phyloP scores from a whole-genome alignment of 1,140 invertebrate genomes.

The Heliconius congener region DNA sequence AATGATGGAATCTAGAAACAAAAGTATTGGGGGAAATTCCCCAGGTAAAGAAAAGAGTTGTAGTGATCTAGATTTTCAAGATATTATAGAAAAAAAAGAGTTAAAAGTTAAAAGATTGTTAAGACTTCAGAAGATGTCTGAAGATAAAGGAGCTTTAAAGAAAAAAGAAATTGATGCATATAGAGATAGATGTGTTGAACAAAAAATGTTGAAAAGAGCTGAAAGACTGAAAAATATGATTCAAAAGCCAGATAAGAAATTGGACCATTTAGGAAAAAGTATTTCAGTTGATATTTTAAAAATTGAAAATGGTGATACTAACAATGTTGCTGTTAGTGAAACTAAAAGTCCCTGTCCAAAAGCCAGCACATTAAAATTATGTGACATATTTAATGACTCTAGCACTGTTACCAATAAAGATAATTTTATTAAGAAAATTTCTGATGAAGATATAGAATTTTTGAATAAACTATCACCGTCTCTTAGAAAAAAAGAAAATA shows the following conservation, averaged over 20 bases:
- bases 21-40: conserved; percentile 83
- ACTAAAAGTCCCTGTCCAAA: background rate
- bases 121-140: conserved; percentile 82
- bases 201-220: conserved; percentile 81
- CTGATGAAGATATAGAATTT: conserved; percentile 68
- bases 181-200: conserved; percentile 79
- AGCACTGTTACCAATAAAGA: conserved; percentile 30
- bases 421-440: conserved; percentile 42
- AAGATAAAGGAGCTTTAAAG: conserved; percentile 82
- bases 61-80: conserved; percentile 44
- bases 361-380: conserved; percentile 41
- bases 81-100: conserved; percentile 59
- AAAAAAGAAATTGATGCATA: conserved; percentile 81
- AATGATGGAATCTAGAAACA: conserved; percentile 84
- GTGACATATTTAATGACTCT: conserved; percentile 56
- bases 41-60: conserved; percentile 78
- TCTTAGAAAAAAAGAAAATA: conserved; percentile 81
- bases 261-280: conserved; percentile 24
- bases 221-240: conserved; percentile 81
- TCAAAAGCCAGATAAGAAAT: conserved; percentile 42
- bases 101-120: conserved; percentile 78
- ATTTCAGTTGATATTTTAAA: background rate
- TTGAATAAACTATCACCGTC: conserved; percentile 79
- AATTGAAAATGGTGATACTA: background rate
- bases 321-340: background rate